Base-by-base conservation (phyloP, 2,113 vertebrate genomes). In the Amphiprion ocellaris region DNA sequence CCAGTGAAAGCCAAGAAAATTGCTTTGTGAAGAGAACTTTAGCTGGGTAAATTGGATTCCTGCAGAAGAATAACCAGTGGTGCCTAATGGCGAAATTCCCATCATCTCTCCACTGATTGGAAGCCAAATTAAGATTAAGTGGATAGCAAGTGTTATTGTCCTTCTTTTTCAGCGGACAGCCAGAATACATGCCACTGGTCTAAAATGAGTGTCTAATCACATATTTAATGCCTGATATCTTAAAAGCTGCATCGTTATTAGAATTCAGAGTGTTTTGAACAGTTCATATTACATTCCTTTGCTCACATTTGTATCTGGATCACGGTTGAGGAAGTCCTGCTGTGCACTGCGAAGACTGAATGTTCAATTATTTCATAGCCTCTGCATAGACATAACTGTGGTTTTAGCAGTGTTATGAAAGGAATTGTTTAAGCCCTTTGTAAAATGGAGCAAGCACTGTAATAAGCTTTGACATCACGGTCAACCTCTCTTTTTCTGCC, bases 261-360 rank as follows among this genome's bases (percentile, higher is more conserved):
- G 14, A 41, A 56, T 56, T 72, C 33, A 41, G 33, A 63, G 1
- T 37, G 56, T 74, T 64, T 82, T 64, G 72, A 58, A 77, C 49
- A 74, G 16, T 55, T 24, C 12, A 26, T 79, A 47, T 30, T 56
- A 59, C 64, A 72, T 72, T 76, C 17, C 5, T 11, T 50, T 55
- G 21, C 21, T 15, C 21, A 21, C 17, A 68, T 44, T 63, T 74
- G 9, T 56, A 73, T 16, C 68, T 33, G 4, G 11, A 33, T 69
- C 10, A 1, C 53, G 62, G 68, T 24, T 33, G 5, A 49, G 6
- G 55, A 54, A 56, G 46, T 33, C 41, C 26, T 72, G 33, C 60
- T 65, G 68, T 64, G 67, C 1, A 2, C 5, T 1, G 6, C 10
- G n/a, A 61, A 64, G 54, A 58, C 10, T 69, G 12, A 55, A 75